Conservation (phyloP, 2,888 invertebrate species). For the Lasioglossum malachurum region DNA sequence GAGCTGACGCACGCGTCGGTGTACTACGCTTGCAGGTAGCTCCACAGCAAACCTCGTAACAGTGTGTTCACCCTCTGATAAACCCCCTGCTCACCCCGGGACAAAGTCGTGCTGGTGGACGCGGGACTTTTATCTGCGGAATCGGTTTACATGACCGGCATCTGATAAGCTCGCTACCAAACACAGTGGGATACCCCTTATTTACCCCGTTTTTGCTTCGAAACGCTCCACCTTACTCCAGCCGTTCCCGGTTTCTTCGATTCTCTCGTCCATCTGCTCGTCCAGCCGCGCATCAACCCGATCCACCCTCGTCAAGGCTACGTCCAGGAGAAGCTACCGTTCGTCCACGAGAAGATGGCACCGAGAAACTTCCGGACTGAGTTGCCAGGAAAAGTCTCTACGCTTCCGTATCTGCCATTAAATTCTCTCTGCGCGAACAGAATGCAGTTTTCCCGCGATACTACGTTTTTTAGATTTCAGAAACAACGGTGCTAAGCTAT, state of each 20-base stretch:
- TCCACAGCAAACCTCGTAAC: slow-evolving; percentile 32
- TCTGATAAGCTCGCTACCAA: slow-evolving; percentile 72
- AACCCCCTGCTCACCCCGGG: background rate
- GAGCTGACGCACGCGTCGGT: slow-evolving; percentile 68
- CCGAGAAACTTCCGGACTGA: background rate
- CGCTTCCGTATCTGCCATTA: background rate
- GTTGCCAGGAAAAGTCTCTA: background rate
- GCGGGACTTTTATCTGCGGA: slow-evolving; percentile 75
- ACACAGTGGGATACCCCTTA: slow-evolving; percentile 74
- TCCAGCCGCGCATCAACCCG: background rate
- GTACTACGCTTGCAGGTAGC: slow-evolving; percentile 65
- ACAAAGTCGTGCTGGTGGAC: slow-evolving; percentile 70
- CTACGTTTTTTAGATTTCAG: too few species aligned
- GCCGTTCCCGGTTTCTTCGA: background rate
- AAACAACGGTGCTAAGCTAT: too few species aligned
- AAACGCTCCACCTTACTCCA: slow-evolving; percentile 14
- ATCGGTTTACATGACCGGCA: slow-evolving; percentile 79
- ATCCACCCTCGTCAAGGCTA: background rate
- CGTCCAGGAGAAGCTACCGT: background rate
- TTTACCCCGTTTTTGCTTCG: slow-evolving; percentile 67
- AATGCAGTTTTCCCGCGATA: background rate
- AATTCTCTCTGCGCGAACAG: background rate
- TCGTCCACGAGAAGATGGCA: background rate
- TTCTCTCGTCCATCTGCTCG: slow-evolving; percentile 2
- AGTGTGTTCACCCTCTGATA: slow-evolving; percentile 26